These are phyloP conservation scores for Callaeas wilsoni DNA, from an alignment of 2,113 vertebrate species.

Conservation along the genomic window DNA sequence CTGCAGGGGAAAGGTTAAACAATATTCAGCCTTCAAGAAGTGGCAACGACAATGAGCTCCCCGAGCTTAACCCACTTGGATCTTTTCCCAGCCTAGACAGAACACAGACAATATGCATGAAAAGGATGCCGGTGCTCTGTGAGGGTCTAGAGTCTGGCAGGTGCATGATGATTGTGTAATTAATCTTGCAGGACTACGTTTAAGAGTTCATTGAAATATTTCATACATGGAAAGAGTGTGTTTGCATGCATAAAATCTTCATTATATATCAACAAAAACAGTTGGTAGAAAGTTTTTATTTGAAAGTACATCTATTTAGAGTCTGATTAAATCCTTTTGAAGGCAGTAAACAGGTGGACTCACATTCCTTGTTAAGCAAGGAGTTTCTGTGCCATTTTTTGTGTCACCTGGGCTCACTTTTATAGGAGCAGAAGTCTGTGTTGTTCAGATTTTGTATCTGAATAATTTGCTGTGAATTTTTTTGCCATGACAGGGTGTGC, in stretches of 20 bases:
- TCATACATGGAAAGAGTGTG: neutral
- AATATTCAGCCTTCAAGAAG: constrained; percentile 33
- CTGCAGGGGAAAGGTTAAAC: constrained; percentile 23
- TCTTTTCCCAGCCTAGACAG: constrained; percentile 9
- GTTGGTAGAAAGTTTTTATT: neutral
- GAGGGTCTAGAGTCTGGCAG: neutral
- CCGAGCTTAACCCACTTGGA: neutral
- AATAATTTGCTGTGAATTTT: neutral
- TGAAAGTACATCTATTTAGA: neutral
- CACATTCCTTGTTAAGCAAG: neutral
- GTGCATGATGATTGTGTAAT: neutral
- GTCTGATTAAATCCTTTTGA: neutral
- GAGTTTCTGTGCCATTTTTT: neutral
- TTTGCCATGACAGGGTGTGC: neutral
- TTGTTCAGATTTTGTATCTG: neutral
- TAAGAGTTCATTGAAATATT: neutral
- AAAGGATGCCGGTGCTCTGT: neutral
- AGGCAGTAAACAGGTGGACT: neutral
- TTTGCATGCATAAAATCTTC: neutral
- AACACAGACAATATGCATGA: neutral
- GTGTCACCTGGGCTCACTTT: neutral
- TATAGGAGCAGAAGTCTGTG: neutral
- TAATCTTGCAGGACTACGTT: neutral
- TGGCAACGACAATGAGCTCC: neutral
- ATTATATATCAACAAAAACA: neutral